A percentile compares a stretch with the other conserved stretches of the same genome.
These are phyloP conservation scores for Leucozona laternaria DNA, from an alignment of 2,888 invertebrate species.

Conservation along the genomic window DNA sequence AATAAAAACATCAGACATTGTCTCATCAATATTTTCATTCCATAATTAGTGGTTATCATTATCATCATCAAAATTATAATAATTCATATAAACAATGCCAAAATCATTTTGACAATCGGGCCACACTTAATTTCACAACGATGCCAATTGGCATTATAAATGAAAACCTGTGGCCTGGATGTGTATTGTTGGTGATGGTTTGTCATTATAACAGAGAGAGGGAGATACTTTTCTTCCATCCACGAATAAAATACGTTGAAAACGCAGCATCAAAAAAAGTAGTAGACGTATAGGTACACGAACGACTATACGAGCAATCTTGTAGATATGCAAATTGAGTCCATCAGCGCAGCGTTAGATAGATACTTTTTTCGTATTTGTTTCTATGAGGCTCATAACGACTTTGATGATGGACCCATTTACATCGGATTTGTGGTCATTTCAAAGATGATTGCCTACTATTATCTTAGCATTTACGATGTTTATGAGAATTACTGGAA, in stretches of 20 bases:
- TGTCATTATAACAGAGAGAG: neutral
- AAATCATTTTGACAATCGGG: slow-evolving; percentile 4
- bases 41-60: neutral
- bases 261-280: neutral
- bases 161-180: neutral
- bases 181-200: neutral
- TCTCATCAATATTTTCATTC: neutral
- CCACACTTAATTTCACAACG: neutral
- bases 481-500: slow-evolving; percentile 18
- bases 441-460: slow-evolving; percentile 15
- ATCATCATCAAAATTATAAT: slow-evolving; percentile 4
- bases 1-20: neutral
- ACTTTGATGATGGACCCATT: slow-evolving; percentile 7
- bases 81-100: slow-evolving; percentile 3
- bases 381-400: neutral
- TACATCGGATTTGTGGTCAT: slow-evolving; percentile 19
- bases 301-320: neutral
- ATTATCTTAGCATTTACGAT: slow-evolving; percentile 5
- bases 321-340: slow-evolving; percentile 25
- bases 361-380: neutral
- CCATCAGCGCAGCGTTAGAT: neutral
- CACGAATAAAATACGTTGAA: neutral
- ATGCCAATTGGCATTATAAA: neutral
- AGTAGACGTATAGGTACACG: no score
- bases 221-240: neutral